Conservation (phyloP, 2,888 invertebrate species). For the Magallana nippona region DNA sequence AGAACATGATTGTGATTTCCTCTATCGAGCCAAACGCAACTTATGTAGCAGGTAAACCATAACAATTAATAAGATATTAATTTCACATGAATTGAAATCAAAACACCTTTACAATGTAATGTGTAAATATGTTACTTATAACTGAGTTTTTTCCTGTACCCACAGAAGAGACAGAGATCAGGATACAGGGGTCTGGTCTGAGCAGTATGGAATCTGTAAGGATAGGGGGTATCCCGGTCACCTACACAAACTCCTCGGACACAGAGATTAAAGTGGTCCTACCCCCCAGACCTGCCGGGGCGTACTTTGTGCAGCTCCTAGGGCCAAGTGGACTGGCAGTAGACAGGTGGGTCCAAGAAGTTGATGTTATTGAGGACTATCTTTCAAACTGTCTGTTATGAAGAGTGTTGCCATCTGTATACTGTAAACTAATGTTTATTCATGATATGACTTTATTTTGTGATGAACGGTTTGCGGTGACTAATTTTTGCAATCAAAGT, state of each 20-base stretch:
- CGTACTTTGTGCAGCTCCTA: constrained; percentile 21
- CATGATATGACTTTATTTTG: too few relatives aligned
- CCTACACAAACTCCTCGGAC: neutral
- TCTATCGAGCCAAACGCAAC: neutral
- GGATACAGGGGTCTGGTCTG: constrained; percentile 24
- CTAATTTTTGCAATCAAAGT: too few relatives aligned
- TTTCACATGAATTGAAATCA: too few relatives aligned
- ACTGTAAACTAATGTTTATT: too few relatives aligned
- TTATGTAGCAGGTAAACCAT: constrained; percentile 1
- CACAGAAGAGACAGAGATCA: constrained; percentile 34
- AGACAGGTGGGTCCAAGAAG: constrained; percentile 3
- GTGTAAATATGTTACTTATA: too few relatives aligned
- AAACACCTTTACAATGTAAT: too few relatives aligned
- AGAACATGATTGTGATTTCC: neutral
- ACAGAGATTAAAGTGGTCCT: constrained; percentile 14
- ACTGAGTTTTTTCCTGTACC: too few relatives aligned
- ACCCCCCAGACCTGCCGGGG: constrained; percentile 32
- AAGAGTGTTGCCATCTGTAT: too few relatives aligned
- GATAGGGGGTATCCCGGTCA: constrained; percentile 18
- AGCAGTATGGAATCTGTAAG: neutral
- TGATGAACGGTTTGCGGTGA: too few relatives aligned
- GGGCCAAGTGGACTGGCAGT: constrained; percentile 12
- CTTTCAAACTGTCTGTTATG: too few relatives aligned
- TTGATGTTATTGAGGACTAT: too few relatives aligned
- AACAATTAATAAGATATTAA: too few relatives aligned